Evolutionary conservation across 2,888 invertebrate genomes (phyloP), one percentile per base, ranked within the genome.

Genomic region (Euclidia mi): DNA sequence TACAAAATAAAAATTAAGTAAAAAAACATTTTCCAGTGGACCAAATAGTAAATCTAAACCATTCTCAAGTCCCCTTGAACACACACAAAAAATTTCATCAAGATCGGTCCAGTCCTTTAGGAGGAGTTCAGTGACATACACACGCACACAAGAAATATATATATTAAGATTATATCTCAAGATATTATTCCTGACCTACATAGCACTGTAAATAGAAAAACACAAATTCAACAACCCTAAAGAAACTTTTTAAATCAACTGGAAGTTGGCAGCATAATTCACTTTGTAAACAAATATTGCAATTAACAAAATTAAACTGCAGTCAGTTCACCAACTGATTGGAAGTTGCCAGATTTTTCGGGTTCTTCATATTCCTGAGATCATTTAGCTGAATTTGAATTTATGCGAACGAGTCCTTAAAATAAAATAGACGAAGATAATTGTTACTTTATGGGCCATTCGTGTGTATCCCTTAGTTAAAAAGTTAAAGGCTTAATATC

Each of bases 401-500:
- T 7, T 15, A 38, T 17, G 29, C 7, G 46, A 37, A 12, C 25
- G 28, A 29, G 29, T 11, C 28, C 9, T 15, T 37, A 45, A 34
- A 7, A 43, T 42, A 31, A 31, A 44, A 32, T 34, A 46, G 25
- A 28, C 38, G 1, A 29, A 11, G 10, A 38, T 47, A 38, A 47
- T 45, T 35, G 35, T 18, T 4, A 38, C 18, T 28, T 31, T 29
- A 18, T 29, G 29, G 47, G 31, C 25, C 35, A 28, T 35, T 47
- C 28, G 28, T 29, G 29, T 47, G 29, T 18, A 18, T 31, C 18
- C 17, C 38, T 35, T 34, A 15, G 11, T 35, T 15, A 37, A n/a
- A n/a, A 46, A 20, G 12, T 38, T n/a, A n/a, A 37, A 38, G 38
- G 25, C 34, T 28, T 10, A 38, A 18, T 47, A 38, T 29, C 38